Evolutionary conservation across 2,113 vertebrate species (phyloP).

Genomic region (Phrynocephalus versicolor): DNA sequence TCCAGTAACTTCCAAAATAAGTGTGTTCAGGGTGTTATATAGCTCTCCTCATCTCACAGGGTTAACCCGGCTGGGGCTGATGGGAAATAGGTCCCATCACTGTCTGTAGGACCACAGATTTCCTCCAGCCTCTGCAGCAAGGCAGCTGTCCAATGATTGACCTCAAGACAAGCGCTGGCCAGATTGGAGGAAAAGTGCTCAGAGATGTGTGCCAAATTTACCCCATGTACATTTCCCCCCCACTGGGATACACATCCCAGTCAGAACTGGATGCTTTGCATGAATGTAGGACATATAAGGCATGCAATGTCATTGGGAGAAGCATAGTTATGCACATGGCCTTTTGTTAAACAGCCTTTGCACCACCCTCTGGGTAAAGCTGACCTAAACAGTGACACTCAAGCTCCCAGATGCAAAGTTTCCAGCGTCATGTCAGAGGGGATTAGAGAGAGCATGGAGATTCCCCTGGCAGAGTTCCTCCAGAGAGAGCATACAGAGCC

Average conservation of each 20-base stretch:
- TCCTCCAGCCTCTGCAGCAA: neutral
- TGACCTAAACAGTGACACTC: neutral
- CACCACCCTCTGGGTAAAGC: slow-evolving; percentile 34
- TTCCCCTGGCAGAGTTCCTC: slow-evolving; percentile 24
- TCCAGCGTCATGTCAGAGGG: slow-evolving; percentile 49
- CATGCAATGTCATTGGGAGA: neutral
- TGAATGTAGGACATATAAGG: neutral
- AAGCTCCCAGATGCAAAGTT: slow-evolving; percentile 43
- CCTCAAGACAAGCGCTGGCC: neutral
- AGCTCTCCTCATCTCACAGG: too few relatives aligned
- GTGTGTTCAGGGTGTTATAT: too few relatives aligned
- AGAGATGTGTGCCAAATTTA: neutral
- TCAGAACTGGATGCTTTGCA: neutral
- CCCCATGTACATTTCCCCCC: slow-evolving; percentile 1
- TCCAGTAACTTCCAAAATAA: too few relatives aligned
- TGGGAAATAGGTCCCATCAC: too few relatives aligned
- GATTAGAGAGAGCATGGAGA: slow-evolving; percentile 51
- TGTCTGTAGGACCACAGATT: too few relatives aligned
- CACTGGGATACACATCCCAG: slow-evolving; percentile 3
- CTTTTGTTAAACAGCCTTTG: slow-evolving; percentile 26
- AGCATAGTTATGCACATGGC: neutral
- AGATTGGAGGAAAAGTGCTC: neutral
- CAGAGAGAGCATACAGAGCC: neutral
- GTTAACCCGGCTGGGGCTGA: neutral
- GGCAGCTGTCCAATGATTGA: neutral